Evolutionary conservation across 2,797 vertebrate species (phyloP), one percentile per base, ranked within the genome.

Genomic region (Falco cherrug): DNA sequence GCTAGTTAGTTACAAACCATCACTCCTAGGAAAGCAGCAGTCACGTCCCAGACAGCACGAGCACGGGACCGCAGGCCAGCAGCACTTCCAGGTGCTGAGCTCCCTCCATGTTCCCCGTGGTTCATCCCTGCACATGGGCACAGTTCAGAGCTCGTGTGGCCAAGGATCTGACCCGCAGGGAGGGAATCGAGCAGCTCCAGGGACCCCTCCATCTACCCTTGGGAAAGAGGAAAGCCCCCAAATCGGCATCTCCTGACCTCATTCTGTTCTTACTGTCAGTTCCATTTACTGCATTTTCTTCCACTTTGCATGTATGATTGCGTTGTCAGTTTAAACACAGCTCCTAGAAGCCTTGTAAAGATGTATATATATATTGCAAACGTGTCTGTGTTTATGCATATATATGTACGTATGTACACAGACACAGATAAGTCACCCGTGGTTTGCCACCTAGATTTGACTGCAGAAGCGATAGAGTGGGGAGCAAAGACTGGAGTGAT

Each of bases 1-100:
- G n/a, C 15, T 51, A 21, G 39, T 12, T 6, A 31, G 20, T 50
- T 59, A 64, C 68, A 60, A 73, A 39, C 56, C 54, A 18, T n/a
- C 69, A 10, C 51, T 43, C 26, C n/a, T 25, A 29, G 41, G 77
- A 39, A 28, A 84, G 74, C 65, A 77, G 37, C 37, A 43, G 56
- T 43, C 13, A 3, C 0, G 2, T 57, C 17, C 47, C 56, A 43
- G 37, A 4, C 61, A 21, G 74, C 0, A 3, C 11, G 18, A n/a
- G 37, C 31, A 16, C 1, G 1, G 77, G n/a, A 11, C 61, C 10
- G 15, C n/a, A 26, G 67, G 8, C 14, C 0, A 1, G 39, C 75
- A 61, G 65, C 48, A 3, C 19, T 41, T 31, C 45, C 19, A 15
- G 53, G 28, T 14, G 18, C 78, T 39, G 79, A 29, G 50, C 41